Evolutionary conservation across 2,888 invertebrate genomes (phyloP).

Genomic region (Liopterus haemorrhoidalis): DNA sequence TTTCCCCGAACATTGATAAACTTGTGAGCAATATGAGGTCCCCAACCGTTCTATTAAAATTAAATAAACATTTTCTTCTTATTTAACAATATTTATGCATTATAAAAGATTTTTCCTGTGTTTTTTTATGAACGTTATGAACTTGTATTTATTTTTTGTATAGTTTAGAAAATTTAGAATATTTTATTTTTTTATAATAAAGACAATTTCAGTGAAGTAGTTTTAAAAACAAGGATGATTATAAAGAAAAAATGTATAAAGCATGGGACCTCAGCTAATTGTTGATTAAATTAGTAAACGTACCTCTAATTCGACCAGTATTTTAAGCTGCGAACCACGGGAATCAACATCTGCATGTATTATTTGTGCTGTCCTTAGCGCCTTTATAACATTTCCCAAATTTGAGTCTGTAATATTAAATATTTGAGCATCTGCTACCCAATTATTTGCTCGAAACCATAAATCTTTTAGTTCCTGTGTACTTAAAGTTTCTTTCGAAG

Average conservation of each 20-base stretch:
- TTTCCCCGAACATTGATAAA: too few relatives aligned
- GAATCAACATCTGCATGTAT: constrained; percentile 70
- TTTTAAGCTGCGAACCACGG: constrained; percentile 86
- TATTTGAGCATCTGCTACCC: constrained; percentile 42
- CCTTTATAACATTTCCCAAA: constrained; percentile 60
- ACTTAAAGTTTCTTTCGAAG: too few relatives aligned
- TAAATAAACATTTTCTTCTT: too few relatives aligned
- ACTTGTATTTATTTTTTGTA: too few relatives aligned
- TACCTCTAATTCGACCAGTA: constrained; percentile 69
- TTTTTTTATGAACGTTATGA: too few relatives aligned
- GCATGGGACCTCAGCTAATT: background rate
- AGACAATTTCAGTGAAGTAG: too few relatives aligned
- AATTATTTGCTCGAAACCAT: constrained; percentile 43
- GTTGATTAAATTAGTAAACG: constrained; percentile 27
- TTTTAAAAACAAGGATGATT: constrained; percentile 1
- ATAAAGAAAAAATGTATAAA: constrained; percentile 6
- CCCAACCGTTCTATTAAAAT: background rate
- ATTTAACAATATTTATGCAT: too few relatives aligned
- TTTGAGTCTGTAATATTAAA: constrained; percentile 43
- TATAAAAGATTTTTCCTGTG: too few relatives aligned
- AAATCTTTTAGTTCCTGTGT: constrained; percentile 33
- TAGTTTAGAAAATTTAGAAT: too few relatives aligned
- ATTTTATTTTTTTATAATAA: too few relatives aligned
- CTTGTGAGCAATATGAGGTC: too few relatives aligned
- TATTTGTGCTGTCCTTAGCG: constrained; percentile 62